These are phyloP conservation scores for Morinoia aosen DNA, from an alignment of 2,888 invertebrate genomes.

Conservation along the genomic window DNA sequence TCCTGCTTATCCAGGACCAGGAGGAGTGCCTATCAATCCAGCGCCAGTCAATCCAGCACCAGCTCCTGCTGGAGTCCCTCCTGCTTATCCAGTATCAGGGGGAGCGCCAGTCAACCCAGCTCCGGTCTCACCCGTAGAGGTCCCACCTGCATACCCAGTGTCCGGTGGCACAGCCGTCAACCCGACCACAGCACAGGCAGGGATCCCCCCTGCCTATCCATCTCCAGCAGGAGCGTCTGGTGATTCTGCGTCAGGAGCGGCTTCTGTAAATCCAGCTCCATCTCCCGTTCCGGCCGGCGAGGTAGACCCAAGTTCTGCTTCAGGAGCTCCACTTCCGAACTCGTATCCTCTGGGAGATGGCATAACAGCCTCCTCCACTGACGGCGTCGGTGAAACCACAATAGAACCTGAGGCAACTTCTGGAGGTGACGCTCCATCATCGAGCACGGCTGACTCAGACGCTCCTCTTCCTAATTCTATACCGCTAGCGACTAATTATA, in stretches of 20 bases:
- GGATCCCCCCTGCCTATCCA: not conserved
- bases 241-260: not conserved
- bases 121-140: not conserved
- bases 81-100: not conserved
- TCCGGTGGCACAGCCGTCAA: not conserved
- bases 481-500: not conserved
- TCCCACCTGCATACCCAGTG: slow-evolving; percentile 18
- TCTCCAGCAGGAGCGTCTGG: not conserved
- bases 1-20: not conserved
- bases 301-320: not conserved
- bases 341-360: not conserved
- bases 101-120: not conserved
- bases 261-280: not conserved
- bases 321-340: slow-evolving; percentile 2
- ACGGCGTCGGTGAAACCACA: not conserved
- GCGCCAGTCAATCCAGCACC: not conserved
- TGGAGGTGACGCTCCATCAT: not conserved
- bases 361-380: not conserved
- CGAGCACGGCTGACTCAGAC: not conserved
- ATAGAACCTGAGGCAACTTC: not conserved
- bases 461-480: slow-evolving; percentile 9
- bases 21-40: not conserved
- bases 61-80: not conserved
- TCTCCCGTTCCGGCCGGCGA: not conserved
- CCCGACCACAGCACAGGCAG: not conserved